Conservation (phyloP, 2,888 invertebrate species). For the Hermaeophaga mercurialis region DNA sequence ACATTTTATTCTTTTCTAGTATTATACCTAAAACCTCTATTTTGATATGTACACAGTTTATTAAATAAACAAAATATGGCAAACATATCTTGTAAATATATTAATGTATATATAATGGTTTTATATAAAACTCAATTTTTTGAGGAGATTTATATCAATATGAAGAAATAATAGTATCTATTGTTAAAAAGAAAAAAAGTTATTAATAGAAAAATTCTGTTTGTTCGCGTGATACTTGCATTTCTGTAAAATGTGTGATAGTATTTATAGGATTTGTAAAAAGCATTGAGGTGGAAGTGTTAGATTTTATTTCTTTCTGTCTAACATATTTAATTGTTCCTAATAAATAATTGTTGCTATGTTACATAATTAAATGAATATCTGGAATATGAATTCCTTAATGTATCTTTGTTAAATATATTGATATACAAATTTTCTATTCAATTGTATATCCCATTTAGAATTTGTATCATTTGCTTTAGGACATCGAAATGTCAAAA, state of each 20-base stretch:
- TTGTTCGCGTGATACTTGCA: conserved; percentile 54
- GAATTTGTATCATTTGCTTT: conserved; percentile 25
- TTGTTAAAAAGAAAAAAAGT: too few relatives aligned
- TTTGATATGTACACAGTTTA: too few relatives aligned
- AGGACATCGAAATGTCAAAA: conserved; percentile 30
- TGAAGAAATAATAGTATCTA: too few relatives aligned
- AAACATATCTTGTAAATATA: conserved; percentile 9
- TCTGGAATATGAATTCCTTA: conserved; percentile 17
- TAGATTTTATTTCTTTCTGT: conserved; percentile 39
- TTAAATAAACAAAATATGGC: too few relatives aligned
- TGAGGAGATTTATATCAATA: neutral
- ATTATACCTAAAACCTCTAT: too few relatives aligned
- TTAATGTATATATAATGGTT: neutral
- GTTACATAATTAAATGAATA: conserved; percentile 19
- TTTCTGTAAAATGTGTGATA: conserved; percentile 56
- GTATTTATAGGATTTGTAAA: conserved; percentile 52
- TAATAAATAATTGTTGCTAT: conserved; percentile 40
- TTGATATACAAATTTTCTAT: conserved; percentile 27
- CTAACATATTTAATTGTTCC: conserved; percentile 44
- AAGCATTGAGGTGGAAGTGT: conserved; percentile 37
- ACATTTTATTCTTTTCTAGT: too few relatives aligned
- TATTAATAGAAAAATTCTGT: conserved; percentile 35
- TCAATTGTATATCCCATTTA: conserved; percentile 16
- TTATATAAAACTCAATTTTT: too few relatives aligned
- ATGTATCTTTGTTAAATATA: conserved; percentile 13